Conservation (phyloP, 2,113 vertebrate genomes). For the Loxodonta africana region DNA sequence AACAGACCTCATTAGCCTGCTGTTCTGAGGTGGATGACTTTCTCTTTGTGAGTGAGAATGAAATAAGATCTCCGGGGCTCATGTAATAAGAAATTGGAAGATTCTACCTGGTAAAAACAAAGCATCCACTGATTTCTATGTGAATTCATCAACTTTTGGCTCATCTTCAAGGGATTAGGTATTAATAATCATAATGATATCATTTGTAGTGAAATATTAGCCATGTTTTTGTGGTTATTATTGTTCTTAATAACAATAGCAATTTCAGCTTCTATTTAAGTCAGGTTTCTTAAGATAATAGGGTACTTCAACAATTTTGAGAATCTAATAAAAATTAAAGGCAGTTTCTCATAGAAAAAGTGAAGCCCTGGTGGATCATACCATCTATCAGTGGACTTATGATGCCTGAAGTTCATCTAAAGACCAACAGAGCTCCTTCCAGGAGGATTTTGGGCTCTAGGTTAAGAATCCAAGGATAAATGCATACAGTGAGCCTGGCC, state of each 20-base stretch:
- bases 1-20: slow-evolving; percentile 50
- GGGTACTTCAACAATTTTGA: background rate
- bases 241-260: slow-evolving; percentile 1
- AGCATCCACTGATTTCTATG: background rate
- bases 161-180: background rate
- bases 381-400: background rate
- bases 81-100: slow-evolving; percentile 35
- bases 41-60: slow-evolving; percentile 13
- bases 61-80: slow-evolving; percentile 20
- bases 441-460: background rate
- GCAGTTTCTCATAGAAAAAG: background rate
- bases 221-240: background rate
- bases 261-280: slow-evolving; percentile 44
- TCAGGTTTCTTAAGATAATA: slow-evolving; percentile 41
- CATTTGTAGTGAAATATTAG: slow-evolving; percentile 28
- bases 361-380: too few species aligned
- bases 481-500: background rate
- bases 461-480: background rate
- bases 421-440: background rate
- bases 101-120: slow-evolving; percentile 40
- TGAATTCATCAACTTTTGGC: background rate
- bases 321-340: background rate
- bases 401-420: background rate
- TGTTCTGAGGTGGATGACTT: slow-evolving; percentile 59
- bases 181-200: slow-evolving; percentile 2